These are phyloP conservation scores for Darevskia nairensis DNA, from an alignment of 2,797 vertebrate species.

Conservation along the genomic window DNA sequence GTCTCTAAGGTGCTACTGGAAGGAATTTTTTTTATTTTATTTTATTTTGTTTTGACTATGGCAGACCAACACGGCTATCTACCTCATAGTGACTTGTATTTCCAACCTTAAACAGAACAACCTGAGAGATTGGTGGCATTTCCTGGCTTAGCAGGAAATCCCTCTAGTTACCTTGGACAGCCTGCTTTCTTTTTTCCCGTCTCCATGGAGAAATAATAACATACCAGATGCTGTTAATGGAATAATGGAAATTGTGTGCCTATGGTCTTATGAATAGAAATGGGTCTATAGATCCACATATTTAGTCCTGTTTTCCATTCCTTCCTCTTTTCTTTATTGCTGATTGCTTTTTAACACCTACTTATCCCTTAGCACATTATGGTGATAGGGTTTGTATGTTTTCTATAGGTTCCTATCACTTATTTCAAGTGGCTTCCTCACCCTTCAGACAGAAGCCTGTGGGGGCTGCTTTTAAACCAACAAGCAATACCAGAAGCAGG, in stretches of 20 bases:
- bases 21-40: too few relatives aligned
- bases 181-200: neutral
- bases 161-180: neutral
- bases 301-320: neutral
- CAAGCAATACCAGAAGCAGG: conserved; percentile 32
- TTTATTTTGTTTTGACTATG: too few relatives aligned
- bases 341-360: neutral
- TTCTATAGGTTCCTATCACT: neutral
- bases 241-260: neutral
- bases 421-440: neutral
- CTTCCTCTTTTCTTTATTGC: neutral
- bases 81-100: neutral
- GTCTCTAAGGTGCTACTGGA: too few relatives aligned
- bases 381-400: neutral
- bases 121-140: neutral
- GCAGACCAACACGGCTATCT: too few relatives aligned
- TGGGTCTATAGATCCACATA: neutral
- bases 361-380: neutral
- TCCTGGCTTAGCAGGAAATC: neutral
- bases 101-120: neutral
- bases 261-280: neutral
- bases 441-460: conserved; percentile 24
- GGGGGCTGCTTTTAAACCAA: conserved; percentile 37
- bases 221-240: neutral
- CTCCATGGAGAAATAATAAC: conserved; percentile 5